Evolutionary conservation across 2,113 vertebrate genomes (phyloP).

Genomic region (Morphnarchus princeps): DNA sequence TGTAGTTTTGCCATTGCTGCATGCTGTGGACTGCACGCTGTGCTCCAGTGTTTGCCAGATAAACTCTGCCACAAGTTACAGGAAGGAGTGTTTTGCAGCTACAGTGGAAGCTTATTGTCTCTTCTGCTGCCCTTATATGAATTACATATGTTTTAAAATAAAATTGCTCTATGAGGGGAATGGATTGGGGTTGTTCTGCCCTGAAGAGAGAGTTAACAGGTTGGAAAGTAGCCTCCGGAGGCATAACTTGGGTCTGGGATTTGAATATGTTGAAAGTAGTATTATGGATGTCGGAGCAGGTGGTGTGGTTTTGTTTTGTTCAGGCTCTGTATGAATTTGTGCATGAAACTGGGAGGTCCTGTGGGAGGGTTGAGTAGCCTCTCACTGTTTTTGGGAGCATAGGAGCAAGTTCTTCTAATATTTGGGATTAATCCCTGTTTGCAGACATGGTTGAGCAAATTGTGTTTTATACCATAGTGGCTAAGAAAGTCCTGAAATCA

Average conservation of each 20-base stretch:
- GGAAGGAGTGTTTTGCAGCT: not conserved
- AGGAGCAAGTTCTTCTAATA: not conserved
- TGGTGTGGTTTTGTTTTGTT: not conserved
- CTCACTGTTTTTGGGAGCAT: accelerated
- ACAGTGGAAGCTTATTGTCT: not conserved
- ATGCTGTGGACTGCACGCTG: not conserved
- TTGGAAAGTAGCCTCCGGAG: not conserved
- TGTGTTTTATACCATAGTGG: not conserved
- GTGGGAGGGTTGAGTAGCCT: not conserved
- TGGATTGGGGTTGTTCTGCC: not conserved
- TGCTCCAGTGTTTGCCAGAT: not conserved
- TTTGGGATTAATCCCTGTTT: not conserved
- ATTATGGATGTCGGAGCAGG: not conserved
- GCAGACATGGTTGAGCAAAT: not conserved
- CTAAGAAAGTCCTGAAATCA: not conserved
- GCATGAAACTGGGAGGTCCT: not conserved
- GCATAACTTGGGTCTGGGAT: not conserved
- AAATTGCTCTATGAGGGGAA: not conserved
- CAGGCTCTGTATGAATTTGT: not conserved
- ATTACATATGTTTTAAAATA: not conserved
- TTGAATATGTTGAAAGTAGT: not conserved
- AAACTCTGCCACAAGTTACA: accelerated
- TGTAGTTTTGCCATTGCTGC: not conserved
- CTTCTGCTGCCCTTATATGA: not conserved
- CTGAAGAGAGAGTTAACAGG: not conserved